Evolutionary conservation across 2,113 vertebrate species (phyloP).

Genomic region (Microtus ochrogaster): DNA sequence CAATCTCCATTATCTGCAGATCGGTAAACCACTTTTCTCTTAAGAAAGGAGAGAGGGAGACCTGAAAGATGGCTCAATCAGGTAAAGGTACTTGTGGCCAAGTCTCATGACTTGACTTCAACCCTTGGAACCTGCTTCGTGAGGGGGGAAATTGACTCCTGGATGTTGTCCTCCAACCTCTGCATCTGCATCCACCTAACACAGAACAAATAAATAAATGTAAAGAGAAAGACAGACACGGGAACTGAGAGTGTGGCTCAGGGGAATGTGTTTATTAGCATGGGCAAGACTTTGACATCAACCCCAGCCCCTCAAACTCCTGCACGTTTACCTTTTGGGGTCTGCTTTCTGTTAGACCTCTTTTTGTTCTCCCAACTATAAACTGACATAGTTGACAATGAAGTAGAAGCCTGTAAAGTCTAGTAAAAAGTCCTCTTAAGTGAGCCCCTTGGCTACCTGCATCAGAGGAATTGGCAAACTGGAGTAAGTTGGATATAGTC

Average conservation of each 20-base stretch:
- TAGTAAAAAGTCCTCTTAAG: background rate
- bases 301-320: background rate
- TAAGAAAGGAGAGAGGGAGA: background rate
- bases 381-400: background rate
- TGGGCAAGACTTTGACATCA: background rate
- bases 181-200: background rate
- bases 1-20: constrained; percentile 5
- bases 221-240: background rate
- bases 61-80: background rate
- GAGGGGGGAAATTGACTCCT: background rate
- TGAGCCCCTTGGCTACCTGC: constrained; percentile 29
- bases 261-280: background rate
- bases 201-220: background rate
- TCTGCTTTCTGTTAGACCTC: background rate
- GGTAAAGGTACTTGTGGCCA: background rate
- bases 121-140: background rate
- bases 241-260: background rate
- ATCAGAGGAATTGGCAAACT: background rate
- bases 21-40: background rate
- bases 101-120: too few relatives aligned
- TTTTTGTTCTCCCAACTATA: constrained; percentile 32
- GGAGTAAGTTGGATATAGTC: background rate
- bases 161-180: background rate
- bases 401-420: constrained; percentile 28
- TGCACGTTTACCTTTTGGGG: background rate